These are phyloP conservation scores for Neodiprion fabricii DNA, from an alignment of 1,140 invertebrate genomes.

Conservation along the genomic window DNA sequence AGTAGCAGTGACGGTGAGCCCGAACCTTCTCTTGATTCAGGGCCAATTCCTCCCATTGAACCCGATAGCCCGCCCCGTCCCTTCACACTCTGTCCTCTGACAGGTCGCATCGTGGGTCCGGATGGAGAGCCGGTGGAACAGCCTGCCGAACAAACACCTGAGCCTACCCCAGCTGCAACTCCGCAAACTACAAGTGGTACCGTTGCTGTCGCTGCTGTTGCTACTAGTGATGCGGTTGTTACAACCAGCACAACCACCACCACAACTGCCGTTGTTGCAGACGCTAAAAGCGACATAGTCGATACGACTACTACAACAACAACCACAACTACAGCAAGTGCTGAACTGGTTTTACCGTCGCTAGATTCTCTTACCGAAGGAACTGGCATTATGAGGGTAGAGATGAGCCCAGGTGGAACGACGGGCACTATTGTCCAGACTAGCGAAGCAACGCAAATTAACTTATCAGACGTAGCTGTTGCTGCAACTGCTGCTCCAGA, in stretches of 20 bases:
- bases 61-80: conserved; percentile 71
- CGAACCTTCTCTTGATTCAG: conserved; percentile 65
- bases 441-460: conserved; percentile 48
- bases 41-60: conserved; percentile 57
- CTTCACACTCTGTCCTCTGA: conserved; percentile 72
- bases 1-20: conserved; percentile 66
- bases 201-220: conserved; percentile 19
- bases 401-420: conserved; percentile 72
- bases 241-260: conserved; percentile 4
- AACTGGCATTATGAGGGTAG: conserved; percentile 70
- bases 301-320: conserved; percentile 10
- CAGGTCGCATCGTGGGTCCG: conserved; percentile 72
- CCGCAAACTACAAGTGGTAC: conserved; percentile 23
- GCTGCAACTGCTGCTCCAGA: conserved; percentile 56
- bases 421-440: conserved; percentile 67
- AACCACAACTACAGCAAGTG: conserved; percentile 17
- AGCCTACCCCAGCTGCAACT: conserved; percentile 26
- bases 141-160: conserved; percentile 37
- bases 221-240: too few species aligned
- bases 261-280: conserved; percentile 21
- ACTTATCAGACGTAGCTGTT: conserved; percentile 50
- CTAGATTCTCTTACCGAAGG: conserved; percentile 63
- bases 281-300: conserved; percentile 22
- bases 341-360: conserved; percentile 51
- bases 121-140: conserved; percentile 70